Percentiles rank a stretch among this genome's conserved stretches.
These are phyloP conservation scores for Galeruca laticollis DNA, from an alignment of 2,888 invertebrate genomes.

Conservation along the genomic window DNA sequence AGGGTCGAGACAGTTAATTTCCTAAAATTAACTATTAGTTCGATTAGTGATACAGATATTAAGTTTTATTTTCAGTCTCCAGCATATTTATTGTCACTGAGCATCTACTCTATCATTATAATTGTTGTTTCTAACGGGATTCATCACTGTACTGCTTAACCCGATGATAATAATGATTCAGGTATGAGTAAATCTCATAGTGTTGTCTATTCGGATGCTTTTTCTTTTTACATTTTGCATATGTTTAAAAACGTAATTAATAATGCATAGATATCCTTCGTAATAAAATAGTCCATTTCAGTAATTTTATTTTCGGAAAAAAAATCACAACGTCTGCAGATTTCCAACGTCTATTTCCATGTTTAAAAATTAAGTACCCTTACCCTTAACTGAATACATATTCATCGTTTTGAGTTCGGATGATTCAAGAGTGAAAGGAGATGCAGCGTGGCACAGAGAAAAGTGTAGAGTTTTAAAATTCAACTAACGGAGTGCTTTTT, in stretches of 20 bases:
- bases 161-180: no score
- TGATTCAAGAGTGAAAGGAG: constrained; percentile 15
- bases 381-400: constrained; percentile 32
- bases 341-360: neutral
- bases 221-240: no score
- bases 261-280: neutral
- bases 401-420: constrained; percentile 23
- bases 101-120: no score
- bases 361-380: constrained; percentile 25
- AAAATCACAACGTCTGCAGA: neutral
- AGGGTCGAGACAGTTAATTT: no score
- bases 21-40: no score
- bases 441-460: constrained; percentile 28
- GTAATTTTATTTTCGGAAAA: neutral
- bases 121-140: no score
- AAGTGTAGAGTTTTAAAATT: constrained; percentile 61
- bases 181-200: no score
- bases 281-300: neutral
- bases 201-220: no score
- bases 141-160: no score
- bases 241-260: neutral
- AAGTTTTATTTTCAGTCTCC: no score
- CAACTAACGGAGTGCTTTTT: constrained; percentile 65
- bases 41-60: no score
- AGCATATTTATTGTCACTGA: no score